Evolutionary conservation across 1,140 invertebrate genomes (phyloP), one percentile per base, ranked within the genome.

Genomic region (Drosophila oshimai): DNA sequence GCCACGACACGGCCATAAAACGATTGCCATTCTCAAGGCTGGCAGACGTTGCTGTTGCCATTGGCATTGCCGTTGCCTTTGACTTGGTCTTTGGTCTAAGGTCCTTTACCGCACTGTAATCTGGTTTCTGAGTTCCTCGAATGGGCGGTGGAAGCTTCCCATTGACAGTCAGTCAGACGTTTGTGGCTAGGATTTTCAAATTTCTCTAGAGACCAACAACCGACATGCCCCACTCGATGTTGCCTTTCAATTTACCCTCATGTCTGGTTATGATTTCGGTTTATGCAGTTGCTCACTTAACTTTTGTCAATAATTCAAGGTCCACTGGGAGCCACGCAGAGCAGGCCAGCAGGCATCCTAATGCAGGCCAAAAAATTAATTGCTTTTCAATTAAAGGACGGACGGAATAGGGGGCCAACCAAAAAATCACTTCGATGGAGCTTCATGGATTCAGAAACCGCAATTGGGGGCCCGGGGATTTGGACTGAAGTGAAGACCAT

Each of bases 321-420:
- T 18, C 68, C 54, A 39, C 29, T 49, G 42, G 61, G 51, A 15
- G 15, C n/a, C 46, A 7, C 13, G 18, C 2, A 3, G 31, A 13
- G 10, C 36, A 12, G 26, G 47, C 20, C 15, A 13, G 39, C 31
- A 46, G 18, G 12, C 15, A 4, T 17, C 28, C 45, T 50, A 67
- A 51, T 72, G 65, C 67, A 69, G 33, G 61, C 58, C 36, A 71
- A 71, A 86, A 86, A 80, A 74, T 76, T 80, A 86, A 86, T 86
- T 86, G 84, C 69, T 75, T 87, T 86, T 86, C 76, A 86, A 86
- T 86, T 86, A 87, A 69, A 64, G 44, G 51, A 39, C 24, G 57
- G 51, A 41, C 42, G 22, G 31, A 37, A 41, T 49, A 18, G 47
- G 53, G 28, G 39, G 15, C 15, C 26, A 18, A 18, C 28, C 37